A percentile compares a stretch with the other conserved stretches of the same genome.
Conservation (phyloP, 1,140 invertebrate species). For the Drosophila subpulchrella region DNA sequence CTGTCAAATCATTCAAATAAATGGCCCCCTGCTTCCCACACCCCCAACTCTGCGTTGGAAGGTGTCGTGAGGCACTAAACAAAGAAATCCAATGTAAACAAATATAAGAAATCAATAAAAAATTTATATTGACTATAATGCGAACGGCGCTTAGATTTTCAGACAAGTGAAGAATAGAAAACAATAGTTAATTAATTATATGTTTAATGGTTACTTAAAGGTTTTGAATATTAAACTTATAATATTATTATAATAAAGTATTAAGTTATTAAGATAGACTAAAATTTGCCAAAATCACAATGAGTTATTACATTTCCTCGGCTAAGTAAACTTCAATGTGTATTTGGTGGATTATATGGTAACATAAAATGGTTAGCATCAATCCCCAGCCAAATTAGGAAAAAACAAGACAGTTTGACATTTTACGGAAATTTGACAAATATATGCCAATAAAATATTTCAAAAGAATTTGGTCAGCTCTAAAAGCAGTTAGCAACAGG, state of each 20-base stretch:
- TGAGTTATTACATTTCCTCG: neutral
- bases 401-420: constrained; percentile 57
- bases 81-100: constrained; percentile 18
- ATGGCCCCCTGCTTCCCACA: constrained; percentile 59
- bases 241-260: too few relatives aligned
- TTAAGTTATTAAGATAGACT: too few relatives aligned
- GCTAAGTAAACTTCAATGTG: constrained; percentile 1
- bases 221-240: neutral
- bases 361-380: constrained; percentile 7
- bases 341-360: constrained; percentile 11
- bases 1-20: constrained; percentile 82
- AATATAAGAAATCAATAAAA: constrained; percentile 33
- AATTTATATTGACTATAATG: constrained; percentile 21
- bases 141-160: constrained; percentile 10
- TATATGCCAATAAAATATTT: constrained; percentile 59
- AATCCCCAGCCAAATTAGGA: constrained; percentile 30
- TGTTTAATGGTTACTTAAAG: constrained; percentile 11
- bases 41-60: constrained; percentile 3
- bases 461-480: constrained; percentile 28
- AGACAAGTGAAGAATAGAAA: constrained; percentile 18
- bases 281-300: too few relatives aligned
- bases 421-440: constrained; percentile 57
- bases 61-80: constrained; percentile 30
- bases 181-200: constrained; percentile 40
- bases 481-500: constrained; percentile 30